A percentile compares a stretch with the other conserved stretches of the same genome.
Evolutionary conservation across 1,140 invertebrate genomes (phyloP).

Genomic region (Drosophila leontia): DNA sequence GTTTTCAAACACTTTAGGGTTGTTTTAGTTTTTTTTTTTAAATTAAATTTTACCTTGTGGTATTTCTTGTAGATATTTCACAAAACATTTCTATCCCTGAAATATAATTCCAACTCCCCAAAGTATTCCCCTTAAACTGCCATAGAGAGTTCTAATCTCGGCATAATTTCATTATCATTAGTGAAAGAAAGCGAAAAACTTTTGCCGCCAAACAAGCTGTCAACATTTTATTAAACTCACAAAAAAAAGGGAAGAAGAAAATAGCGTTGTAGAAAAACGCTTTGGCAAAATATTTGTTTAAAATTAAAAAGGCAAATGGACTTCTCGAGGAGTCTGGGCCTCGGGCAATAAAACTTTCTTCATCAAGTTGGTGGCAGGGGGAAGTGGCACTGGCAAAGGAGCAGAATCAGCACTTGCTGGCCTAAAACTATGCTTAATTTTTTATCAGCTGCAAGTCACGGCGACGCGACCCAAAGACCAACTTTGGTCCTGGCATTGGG

Average conservation of each 20-base stretch:
- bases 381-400: constrained; percentile 5
- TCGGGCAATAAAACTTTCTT: constrained; percentile 74
- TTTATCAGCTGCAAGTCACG: constrained; percentile 69
- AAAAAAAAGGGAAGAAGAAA: constrained; percentile 14
- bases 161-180: constrained; percentile 51
- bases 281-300: constrained; percentile 66
- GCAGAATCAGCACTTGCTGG: constrained; percentile 57
- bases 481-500: constrained; percentile 53
- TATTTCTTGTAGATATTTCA: not conserved
- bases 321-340: constrained; percentile 25
- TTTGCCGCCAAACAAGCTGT: constrained; percentile 65
- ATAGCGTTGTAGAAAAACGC: constrained; percentile 34
- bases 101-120: not conserved
- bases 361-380: constrained; percentile 59
- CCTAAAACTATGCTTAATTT: constrained; percentile 78
- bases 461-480: constrained; percentile 73
- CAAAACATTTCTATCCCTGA: not conserved
- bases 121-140: not conserved
- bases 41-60: not conserved
- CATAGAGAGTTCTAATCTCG: constrained; percentile 23
- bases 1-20: not conserved
- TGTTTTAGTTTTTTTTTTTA: not conserved
- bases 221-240: constrained; percentile 67
- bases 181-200: constrained; percentile 30
- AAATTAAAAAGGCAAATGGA: constrained; percentile 70